Base-by-base conservation (phyloP, 92 coral and sea anemone species). In the Zoanthus solanderi region DNA sequence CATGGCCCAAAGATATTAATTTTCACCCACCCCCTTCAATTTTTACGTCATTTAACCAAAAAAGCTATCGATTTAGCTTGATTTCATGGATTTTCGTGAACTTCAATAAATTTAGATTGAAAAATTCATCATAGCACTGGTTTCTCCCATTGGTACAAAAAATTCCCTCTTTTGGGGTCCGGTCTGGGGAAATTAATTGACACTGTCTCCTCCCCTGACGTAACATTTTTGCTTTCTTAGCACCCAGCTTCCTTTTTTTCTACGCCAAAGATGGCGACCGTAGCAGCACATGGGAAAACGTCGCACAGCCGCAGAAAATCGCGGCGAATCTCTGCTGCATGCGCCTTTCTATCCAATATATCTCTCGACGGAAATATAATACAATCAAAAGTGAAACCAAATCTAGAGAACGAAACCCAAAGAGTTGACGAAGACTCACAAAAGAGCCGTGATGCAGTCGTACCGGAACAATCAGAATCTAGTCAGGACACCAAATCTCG, bases 311-410 rank as follows among this genome's bases (percentile, higher is more conserved):
- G 90, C 42, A 88, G 97, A 87, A 95, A 83, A 90, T 97, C 99
- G 16, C 93, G 93, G 72, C 98, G 99, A 60, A 78, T 88, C 60
- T 95, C 95, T 69, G 90, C 96, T 46, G 99, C 99, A 32, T 94
- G 95, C 83, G 89, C 96, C 15, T 97, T 97, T 82, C 96, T 97
- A 8, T 94, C 99, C 44, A 93, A 89, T 31, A 97, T 97, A 76
- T 97, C 99, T 8, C 92, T 97, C 5, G 99, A 97, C 87, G 99
- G 99, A 23, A 95, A 93, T 34, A 52, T 94, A 69, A 73, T 75
- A 17, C 34, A 84, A 75, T 93, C 90, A 68, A 46, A 48, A 81
- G 76, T 63, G 63, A 81, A 66, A 46, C 84, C 84, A 79, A 72
- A 81, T 46, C 32, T 44, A 7, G 85, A 66, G 45, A 44, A 8